phyloP scores from a whole-genome alignment of 2,888 invertebrate species.

The Platycheirus albimanus region DNA sequence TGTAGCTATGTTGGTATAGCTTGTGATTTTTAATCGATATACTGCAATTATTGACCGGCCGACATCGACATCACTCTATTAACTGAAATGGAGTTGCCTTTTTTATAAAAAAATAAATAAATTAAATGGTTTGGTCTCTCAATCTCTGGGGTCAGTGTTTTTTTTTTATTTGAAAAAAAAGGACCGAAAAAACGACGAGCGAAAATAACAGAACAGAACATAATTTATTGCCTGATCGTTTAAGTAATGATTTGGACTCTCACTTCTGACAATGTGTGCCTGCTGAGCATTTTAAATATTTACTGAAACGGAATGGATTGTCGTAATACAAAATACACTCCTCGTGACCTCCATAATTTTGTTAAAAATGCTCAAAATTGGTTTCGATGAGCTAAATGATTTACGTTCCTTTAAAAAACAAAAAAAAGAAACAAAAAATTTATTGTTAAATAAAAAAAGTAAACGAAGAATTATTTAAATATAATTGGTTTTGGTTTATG shows the following conservation, averaged over 20 bases:
- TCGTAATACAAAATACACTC: conserved; percentile 13
- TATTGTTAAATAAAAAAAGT: too few species aligned
- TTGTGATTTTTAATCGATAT: conserved; percentile 24
- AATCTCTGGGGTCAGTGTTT: conserved; percentile 19
- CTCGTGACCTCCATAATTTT: conserved; percentile 36
- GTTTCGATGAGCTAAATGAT: conserved; percentile 53
- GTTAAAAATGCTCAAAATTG: conserved; percentile 28
- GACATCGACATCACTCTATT: conserved; percentile 39
- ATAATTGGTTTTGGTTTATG: conserved; percentile 56
- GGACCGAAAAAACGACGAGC: background rate
- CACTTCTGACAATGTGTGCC: conserved; percentile 70
- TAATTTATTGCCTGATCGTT: conserved; percentile 69
- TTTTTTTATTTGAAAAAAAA: conserved; percentile 20
- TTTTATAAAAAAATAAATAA: background rate
- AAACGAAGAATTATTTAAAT: conserved; percentile 53
- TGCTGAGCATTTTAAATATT: conserved; percentile 60
- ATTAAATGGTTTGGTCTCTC: conserved; percentile 40
- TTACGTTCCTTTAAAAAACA: conserved; percentile 29
- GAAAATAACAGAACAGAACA: conserved; percentile 11
- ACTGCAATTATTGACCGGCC: conserved; percentile 2
- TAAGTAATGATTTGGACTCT: conserved; percentile 73
- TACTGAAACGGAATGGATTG: conserved; percentile 12
- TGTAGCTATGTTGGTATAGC: background rate
- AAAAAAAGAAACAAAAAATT: background rate
- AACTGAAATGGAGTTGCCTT: conserved; percentile 7